Evolutionary conservation across 2,113 vertebrate species (phyloP), one percentile per base, ranked within the genome.

Genomic region (Pluvialis apricaria): DNA sequence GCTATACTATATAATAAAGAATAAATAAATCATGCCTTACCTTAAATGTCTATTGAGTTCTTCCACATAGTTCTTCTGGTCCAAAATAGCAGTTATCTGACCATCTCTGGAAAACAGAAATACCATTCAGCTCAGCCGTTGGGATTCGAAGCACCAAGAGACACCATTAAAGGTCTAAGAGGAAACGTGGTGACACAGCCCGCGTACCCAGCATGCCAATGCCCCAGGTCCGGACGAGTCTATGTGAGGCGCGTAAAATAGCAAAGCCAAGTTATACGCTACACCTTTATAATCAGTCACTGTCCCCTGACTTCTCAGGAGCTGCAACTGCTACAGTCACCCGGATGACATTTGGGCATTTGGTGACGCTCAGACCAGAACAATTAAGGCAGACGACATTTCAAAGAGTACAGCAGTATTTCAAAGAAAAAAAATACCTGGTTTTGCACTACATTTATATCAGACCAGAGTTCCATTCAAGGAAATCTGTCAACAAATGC

Each of bases 11-110:
- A 10, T 2, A 57, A 57, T 15, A 24, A 52, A 52, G 16, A 76
- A 61, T 15, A 44, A 72, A 40, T 16, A 51, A 88, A 82, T 44
- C 18, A 52, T 6, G 34, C 51, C 64, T 95, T 98, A 99, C 99
- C 99, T 99, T 92, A 99, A 97, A 96, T 99, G 99, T 98, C 99
- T 99, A 92, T 99, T 99, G 68, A 99, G 99, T 95, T 99, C 99
- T 97, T 99, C 99, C 29, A 99, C 99, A 25, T 99, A 99, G 97
- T 99, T 99, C 97, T 99, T 99, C 98, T 99, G 99, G 92, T 99
- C 99, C 73, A 99, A 98, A 91, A 99, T 99, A 22, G 99, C 99
- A 45, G 99, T 99, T 97, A 99, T 99, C 94, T 99, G 99, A 54
- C 99, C 99, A 88, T 99, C 99, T 24, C 99, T 99, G 98, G 65